These are phyloP conservation scores for Meriones psammophilus DNA, from an alignment of 2,797 vertebrate species.

Conservation along the genomic window DNA sequence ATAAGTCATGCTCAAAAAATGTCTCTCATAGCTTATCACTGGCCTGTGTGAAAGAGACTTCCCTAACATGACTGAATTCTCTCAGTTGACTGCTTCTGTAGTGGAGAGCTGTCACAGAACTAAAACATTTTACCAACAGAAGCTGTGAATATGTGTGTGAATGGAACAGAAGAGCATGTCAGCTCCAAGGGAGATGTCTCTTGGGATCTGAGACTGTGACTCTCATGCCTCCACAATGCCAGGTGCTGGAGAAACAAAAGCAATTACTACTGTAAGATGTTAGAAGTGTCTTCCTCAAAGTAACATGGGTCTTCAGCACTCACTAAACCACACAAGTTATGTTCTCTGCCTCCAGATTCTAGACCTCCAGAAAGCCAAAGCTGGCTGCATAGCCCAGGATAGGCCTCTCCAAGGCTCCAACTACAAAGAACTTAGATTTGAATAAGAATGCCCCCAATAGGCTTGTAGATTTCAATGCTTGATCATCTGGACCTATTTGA, in stretches of 20 bases:
- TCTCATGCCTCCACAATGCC: fast-evolving
- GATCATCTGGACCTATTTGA: background rate
- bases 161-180: background rate
- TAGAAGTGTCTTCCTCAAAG: background rate
- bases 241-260: background rate
- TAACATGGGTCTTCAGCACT: background rate
- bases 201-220: background rate
- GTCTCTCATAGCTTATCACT: background rate
- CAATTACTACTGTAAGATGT: background rate
- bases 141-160: background rate
- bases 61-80: background rate
- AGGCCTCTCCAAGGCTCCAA: background rate
- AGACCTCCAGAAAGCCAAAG: background rate
- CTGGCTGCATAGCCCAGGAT: background rate
- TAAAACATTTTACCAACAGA: background rate
- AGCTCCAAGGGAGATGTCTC: background rate
- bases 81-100: background rate
- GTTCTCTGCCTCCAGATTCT: background rate
- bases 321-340: background rate
- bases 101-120: background rate
- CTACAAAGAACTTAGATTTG: background rate
- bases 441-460: background rate
- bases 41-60: background rate
- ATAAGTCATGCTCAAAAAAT: background rate
- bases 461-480: background rate